Evolutionary conservation across 2,888 invertebrate species (phyloP).

Genomic region (Steinernema hermaphroditum): DNA sequence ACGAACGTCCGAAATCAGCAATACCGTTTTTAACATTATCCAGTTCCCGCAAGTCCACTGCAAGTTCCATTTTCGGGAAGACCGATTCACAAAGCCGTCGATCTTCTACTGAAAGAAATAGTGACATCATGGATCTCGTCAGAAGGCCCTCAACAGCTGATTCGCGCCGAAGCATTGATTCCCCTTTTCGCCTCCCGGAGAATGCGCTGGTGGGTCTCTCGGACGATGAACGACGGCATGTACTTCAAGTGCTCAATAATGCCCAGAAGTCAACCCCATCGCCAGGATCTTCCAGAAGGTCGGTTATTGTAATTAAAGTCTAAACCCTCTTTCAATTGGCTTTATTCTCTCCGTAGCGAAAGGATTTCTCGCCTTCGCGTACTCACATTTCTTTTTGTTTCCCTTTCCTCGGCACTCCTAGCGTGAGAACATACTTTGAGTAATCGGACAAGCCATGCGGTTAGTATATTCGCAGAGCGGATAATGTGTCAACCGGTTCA

Average conservation of each 20-base stretch:
- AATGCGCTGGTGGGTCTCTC: constrained; percentile 57
- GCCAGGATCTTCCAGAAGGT: constrained; percentile 55
- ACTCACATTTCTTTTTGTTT: not conserved
- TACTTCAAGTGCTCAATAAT: constrained; percentile 49
- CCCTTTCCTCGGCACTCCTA: not conserved
- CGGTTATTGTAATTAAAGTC: not conserved
- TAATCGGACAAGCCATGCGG: not conserved
- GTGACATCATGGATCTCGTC: constrained; percentile 39
- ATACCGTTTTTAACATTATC: constrained; percentile 35
- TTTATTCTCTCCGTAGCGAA: not conserved
- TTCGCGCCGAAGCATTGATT: constrained; percentile 22
- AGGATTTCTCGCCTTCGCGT: not conserved
- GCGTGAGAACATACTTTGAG: not conserved
- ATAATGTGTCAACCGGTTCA: too few relatives aligned
- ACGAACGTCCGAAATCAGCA: constrained; percentile 41
- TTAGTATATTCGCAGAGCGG: not conserved
- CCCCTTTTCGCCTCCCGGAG: constrained; percentile 47
- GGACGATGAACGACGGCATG: constrained; percentile 56
- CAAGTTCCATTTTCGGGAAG: not conserved
- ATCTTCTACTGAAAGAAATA: constrained; percentile 28
- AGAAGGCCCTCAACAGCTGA: constrained; percentile 38
- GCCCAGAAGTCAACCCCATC: constrained; percentile 38
- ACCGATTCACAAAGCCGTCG: constrained; percentile 21
- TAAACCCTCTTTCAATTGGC: not conserved
- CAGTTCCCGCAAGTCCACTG: constrained; percentile 14